Conservation (phyloP, 2,113 vertebrate species). For the Percopsis transmontana region DNA sequence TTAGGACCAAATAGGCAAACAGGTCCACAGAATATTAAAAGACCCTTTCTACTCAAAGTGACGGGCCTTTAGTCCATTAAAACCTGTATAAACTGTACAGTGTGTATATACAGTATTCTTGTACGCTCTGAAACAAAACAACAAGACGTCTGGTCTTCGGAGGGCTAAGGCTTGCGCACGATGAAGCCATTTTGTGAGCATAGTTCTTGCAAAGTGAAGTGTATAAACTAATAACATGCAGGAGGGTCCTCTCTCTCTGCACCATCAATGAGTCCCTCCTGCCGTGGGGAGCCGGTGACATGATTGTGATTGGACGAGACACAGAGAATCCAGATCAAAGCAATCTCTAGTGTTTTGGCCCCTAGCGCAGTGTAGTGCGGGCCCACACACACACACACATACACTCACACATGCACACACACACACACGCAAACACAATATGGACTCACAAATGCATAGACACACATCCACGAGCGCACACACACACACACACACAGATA, state of each 20-base stretch:
- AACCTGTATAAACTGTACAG: no score
- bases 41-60: slow-evolving; percentile 11
- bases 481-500: slow-evolving; percentile 19
- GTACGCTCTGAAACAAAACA: not conserved
- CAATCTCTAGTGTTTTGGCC: slow-evolving; percentile 84
- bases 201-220: slow-evolving; percentile 69
- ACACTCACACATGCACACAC: slow-evolving; percentile 9
- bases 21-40: not conserved
- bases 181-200: slow-evolving; percentile 71
- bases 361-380: slow-evolving; percentile 75
- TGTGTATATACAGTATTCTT: no score
- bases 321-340: slow-evolving; percentile 84
- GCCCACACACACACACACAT: slow-evolving; percentile 56
- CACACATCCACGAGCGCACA: not conserved
- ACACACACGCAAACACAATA: slow-evolving; percentile 10
- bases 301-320: slow-evolving; percentile 85
- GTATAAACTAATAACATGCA: slow-evolving; percentile 74
- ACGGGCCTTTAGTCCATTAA: not conserved
- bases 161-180: slow-evolving; percentile 41
- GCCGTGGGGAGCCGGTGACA: slow-evolving; percentile 79
- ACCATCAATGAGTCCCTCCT: slow-evolving; percentile 77
- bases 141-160: slow-evolving; percentile 2
- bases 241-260: slow-evolving; percentile 69
- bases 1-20: slow-evolving; percentile 10
- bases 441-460: no score